Evolutionary conservation across 2,113 vertebrate species (phyloP).

Genomic region (Triplophysa siluroides): DNA sequence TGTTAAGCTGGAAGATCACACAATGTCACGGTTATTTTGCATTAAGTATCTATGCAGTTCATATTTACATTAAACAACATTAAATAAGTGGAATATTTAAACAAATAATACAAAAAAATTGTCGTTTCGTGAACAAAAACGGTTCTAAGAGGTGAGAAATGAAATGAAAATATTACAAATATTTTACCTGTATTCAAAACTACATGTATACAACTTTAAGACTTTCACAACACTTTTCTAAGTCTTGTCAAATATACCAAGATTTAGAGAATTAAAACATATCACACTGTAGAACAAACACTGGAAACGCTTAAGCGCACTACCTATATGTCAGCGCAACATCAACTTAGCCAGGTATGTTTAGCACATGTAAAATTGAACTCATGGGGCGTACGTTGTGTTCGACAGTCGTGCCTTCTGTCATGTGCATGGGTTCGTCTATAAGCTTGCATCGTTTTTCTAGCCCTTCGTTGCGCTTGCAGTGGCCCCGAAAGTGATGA

Average conservation of each 20-base stretch:
- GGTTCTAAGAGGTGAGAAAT: no score
- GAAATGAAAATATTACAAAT: no score
- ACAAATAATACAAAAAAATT: no score
- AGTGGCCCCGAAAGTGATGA: slow-evolving; percentile 59
- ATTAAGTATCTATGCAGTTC: not conserved
- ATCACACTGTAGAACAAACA: not conserved
- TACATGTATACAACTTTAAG: no score
- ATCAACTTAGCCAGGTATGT: not conserved
- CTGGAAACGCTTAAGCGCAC: not conserved
- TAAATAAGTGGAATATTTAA: no score
- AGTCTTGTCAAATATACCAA: not conserved
- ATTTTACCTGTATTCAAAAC: no score
- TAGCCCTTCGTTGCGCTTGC: slow-evolving; percentile 48
- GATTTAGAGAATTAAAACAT: no score
- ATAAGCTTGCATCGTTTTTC: slow-evolving; percentile 46
- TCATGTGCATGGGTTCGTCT: slow-evolving; percentile 23
- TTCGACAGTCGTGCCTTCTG: slow-evolving; percentile 15
- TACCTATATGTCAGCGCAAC: not conserved
- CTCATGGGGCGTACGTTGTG: not conserved
- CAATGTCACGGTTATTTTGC: no score
- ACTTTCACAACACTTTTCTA: not conserved
- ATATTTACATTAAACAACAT: slow-evolving; percentile 2
- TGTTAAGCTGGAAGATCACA: no score
- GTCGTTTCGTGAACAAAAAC: no score
- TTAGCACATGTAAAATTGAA: slow-evolving; percentile 2